Base-by-base conservation (phyloP, 2,888 invertebrate genomes). In the Stomorhina lunata region DNA sequence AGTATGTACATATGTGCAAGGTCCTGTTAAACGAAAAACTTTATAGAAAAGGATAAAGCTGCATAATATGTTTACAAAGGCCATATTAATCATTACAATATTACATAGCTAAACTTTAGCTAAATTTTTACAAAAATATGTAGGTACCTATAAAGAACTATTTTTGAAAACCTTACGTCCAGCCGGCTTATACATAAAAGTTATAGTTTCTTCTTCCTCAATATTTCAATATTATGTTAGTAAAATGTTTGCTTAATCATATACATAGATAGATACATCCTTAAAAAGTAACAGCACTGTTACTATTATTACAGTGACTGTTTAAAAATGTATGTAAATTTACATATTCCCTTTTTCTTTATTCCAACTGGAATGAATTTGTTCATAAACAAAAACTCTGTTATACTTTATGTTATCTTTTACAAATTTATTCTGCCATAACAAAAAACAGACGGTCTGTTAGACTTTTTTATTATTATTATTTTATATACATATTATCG, bases 21-120 rank as follows among this genome's bases (percentile, higher is more conserved):
- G 73, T 80, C 73, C 68, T 80, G 29, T 53, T 45, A 73, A 80
- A 73, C 40, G 32, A 50, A 27, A 12, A 69, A 15, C 6, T 6
- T 17, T 37, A 59, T 7, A 45, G 7, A 7, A 34, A 34, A 10
- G 12, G 5, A 20, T n/a, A 50, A 48, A 32, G 12, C 17, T 7
- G 12, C 1, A 34, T 27, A 17, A 15, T 20, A 48, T 9, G 20
- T 10, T 48, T 9, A 7, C 2, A 15, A 15, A 27, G 53, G 34
- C 22, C 32, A 22, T 34, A 4, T 22, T 15, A 2, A 7, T 10
- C 6, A 17, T 27, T 27, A 27, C 5, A 12, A 27, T 2, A 3
- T 27, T 53, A 3, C 25, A 27, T 27, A 27, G 27, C 9, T 4
- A n/a, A n/a, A n/a, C n/a, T n/a, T n/a, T n/a, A n/a, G n/a, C n/a